phyloP scores from a whole-genome alignment of 2,113 vertebrate species.

The Rhipidura dahli region DNA sequence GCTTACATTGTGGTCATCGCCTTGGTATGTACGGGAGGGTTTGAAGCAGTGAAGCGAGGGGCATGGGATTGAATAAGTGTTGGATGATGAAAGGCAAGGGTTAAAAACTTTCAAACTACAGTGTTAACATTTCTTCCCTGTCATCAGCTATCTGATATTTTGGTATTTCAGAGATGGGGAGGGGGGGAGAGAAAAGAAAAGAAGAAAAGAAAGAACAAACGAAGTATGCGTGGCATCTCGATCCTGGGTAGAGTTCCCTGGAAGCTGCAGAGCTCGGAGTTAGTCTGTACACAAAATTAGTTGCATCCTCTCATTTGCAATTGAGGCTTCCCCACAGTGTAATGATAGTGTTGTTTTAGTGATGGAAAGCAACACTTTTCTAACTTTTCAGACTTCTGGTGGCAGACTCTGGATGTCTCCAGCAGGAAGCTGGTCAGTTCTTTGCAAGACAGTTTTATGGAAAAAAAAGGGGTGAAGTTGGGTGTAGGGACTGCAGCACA shows the following conservation, averaged over 20 bases:
- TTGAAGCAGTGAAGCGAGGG: conserved; percentile 40
- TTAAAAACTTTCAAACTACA: conserved; percentile 62
- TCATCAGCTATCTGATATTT: conserved; percentile 67
- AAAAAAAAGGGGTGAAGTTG: neutral
- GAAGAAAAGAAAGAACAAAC: conserved; percentile 31
- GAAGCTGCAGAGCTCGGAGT: neutral
- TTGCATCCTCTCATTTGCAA: neutral
- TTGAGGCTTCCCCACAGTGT: neutral
- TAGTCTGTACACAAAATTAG: neutral
- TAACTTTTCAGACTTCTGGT: neutral
- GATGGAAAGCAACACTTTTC: neutral
- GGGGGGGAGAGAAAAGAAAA: neutral
- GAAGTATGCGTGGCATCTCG: conserved; percentile 35
- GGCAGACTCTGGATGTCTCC: neutral
- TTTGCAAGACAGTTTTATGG: neutral
- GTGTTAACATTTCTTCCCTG: conserved; percentile 63
- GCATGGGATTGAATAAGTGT: conserved; percentile 43
- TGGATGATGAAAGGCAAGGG: conserved; percentile 63
- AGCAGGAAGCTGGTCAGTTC: neutral
- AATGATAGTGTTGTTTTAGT: neutral
- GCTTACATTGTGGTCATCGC: conserved; percentile 64
- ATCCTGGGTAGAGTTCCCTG: neutral
- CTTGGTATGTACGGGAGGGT: conserved; percentile 63
- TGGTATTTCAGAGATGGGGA: neutral
- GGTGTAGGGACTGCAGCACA: neutral